Evolutionary conservation across 2,797 vertebrate species (phyloP).

Genomic region (Sebastes nivosus): DNA sequence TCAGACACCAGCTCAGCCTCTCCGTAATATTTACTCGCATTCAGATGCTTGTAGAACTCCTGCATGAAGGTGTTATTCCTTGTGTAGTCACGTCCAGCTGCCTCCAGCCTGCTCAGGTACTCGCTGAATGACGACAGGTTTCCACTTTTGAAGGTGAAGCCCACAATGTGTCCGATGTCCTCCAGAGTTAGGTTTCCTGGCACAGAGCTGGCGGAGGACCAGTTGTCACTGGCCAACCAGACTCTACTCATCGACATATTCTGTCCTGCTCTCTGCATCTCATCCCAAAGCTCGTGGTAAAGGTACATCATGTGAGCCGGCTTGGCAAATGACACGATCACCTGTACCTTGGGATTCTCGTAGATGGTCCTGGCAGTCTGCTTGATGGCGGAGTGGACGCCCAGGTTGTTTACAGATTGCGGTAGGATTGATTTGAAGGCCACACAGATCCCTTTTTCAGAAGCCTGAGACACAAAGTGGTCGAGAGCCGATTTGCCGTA

Average conservation of each 20-base stretch:
- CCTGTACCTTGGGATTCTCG: constrained; percentile 83
- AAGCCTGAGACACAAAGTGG: constrained; percentile 81
- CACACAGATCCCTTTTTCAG: constrained; percentile 84
- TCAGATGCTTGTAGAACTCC: constrained; percentile 45
- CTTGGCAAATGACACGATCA: constrained; percentile 88
- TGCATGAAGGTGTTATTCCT: constrained; percentile 78
- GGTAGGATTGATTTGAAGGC: constrained; percentile 88
- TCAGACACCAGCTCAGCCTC: neutral
- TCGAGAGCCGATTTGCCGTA: constrained; percentile 86
- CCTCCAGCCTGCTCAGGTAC: constrained; percentile 80
- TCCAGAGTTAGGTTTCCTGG: constrained; percentile 75
- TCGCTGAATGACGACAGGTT: constrained; percentile 77
- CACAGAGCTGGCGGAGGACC: constrained; percentile 82
- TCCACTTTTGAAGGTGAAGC: constrained; percentile 88
- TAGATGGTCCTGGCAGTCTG: constrained; percentile 78
- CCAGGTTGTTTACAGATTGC: constrained; percentile 77
- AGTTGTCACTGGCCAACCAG: constrained; percentile 91
- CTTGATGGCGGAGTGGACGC: constrained; percentile 69
- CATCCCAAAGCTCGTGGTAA: constrained; percentile 76
- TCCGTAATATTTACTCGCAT: neutral
- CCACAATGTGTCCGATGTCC: constrained; percentile 85
- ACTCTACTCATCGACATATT: constrained; percentile 78
- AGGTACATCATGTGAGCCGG: constrained; percentile 81
- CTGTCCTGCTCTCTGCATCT: constrained; percentile 62
- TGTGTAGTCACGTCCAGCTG: constrained; percentile 19